These are phyloP conservation scores for Melanostoma mellinum DNA, from an alignment of 2,888 invertebrate species.

Conservation along the genomic window DNA sequence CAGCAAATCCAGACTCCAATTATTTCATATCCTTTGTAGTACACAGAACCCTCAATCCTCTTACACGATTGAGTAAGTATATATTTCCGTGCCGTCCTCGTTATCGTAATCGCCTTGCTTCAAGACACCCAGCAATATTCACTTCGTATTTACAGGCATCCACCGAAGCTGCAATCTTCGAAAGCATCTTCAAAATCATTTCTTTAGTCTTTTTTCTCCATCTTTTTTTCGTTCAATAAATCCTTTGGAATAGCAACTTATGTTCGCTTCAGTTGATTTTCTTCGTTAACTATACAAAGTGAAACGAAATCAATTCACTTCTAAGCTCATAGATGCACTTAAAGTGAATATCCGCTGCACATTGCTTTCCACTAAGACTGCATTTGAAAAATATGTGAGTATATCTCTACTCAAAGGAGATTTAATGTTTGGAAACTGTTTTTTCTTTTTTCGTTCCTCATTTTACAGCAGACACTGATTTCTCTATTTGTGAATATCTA, in stretches of 20 bases:
- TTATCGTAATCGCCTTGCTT: slow-evolving; percentile 45
- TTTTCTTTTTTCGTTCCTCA: no score
- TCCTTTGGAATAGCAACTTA: slow-evolving; percentile 56
- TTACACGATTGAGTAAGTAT: slow-evolving; percentile 39
- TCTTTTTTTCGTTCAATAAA: slow-evolving; percentile 20
- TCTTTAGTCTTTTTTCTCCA: neutral
- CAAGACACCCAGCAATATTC: slow-evolving; percentile 17
- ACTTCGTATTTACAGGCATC: neutral
- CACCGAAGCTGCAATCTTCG: neutral
- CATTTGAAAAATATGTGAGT: slow-evolving; percentile 7
- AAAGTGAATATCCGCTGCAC: slow-evolving; percentile 52
- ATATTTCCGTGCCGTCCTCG: slow-evolving; percentile 32
- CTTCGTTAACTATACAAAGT: slow-evolving; percentile 61
- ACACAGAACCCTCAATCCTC: slow-evolving; percentile 23
- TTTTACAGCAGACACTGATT: slow-evolving; percentile 35
- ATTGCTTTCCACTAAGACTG: neutral
- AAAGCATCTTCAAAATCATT: slow-evolving; percentile 29
- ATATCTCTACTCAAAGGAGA: slow-evolving; percentile 7
- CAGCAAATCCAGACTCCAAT: slow-evolving; percentile 36
- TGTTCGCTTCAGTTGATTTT: slow-evolving; percentile 42
- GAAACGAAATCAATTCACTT: slow-evolving; percentile 67
- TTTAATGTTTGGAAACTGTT: neutral
- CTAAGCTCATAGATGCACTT: slow-evolving; percentile 38
- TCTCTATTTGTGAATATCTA: slow-evolving; percentile 45
- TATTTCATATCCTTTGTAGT: slow-evolving; percentile 27